phyloP scores from a whole-genome alignment of 2,888 invertebrate species.

The Drosophila ezoana region DNA sequence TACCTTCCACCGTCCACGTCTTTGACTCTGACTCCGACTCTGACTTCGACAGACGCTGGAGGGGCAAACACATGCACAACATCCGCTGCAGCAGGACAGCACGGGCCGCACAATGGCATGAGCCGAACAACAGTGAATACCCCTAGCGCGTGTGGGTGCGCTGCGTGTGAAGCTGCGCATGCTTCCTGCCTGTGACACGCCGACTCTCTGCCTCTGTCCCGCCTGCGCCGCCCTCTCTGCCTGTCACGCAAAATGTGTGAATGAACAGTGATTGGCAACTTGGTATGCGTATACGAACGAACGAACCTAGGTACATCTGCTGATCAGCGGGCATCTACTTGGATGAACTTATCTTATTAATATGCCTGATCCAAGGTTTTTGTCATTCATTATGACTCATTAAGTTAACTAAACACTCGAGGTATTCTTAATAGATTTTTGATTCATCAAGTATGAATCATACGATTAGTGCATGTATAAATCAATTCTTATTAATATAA shows the following conservation, averaged over 20 bases:
- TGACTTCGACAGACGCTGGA: slow-evolving; percentile 11
- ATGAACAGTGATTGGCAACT: slow-evolving; percentile 45
- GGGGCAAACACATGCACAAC: slow-evolving; percentile 61
- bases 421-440: neutral
- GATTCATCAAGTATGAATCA: slow-evolving; percentile 4
- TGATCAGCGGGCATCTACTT: neutral
- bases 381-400: neutral
- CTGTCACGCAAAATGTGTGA: slow-evolving; percentile 33
- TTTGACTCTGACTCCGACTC: neutral
- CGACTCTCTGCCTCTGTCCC: slow-evolving; percentile 5
- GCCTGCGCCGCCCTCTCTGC: neutral
- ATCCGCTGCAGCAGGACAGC: slow-evolving; percentile 65
- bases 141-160: slow-evolving; percentile 28
- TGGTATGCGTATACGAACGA: slow-evolving; percentile 13
- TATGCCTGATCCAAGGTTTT: too few relatives aligned
- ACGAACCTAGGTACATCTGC: neutral
- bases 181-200: slow-evolving; percentile 58
- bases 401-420: neutral
- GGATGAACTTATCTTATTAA: neutral
- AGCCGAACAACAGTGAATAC: slow-evolving; percentile 22
- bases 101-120: slow-evolving; percentile 16
- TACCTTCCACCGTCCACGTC: slow-evolving; percentile 3
- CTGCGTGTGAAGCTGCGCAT: slow-evolving; percentile 73
- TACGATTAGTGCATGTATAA: neutral
- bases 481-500: too few relatives aligned